Conservation (phyloP, 30 jellyfish, hydroid and myxozoan genomes). For the Pseudorhiza aurosa region DNA sequence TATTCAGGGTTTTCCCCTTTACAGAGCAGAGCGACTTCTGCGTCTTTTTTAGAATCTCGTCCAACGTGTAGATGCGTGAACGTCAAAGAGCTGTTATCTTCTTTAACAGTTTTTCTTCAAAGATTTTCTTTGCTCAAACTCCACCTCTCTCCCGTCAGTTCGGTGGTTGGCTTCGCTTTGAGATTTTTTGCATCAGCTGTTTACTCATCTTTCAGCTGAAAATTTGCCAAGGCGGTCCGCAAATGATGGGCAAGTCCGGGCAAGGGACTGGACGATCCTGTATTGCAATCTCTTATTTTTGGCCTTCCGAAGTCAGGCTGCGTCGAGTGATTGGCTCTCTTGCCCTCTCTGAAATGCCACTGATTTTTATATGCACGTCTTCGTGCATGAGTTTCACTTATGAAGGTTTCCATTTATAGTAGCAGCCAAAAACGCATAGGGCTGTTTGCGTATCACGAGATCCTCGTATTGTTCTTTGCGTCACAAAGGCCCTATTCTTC, state of each 20-base stretch:
- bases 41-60: too few relatives aligned
- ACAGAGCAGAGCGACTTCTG: background rate
- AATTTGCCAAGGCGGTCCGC: background rate
- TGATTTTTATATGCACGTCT: too few relatives aligned
- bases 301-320: background rate
- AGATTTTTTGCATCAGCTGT: too few relatives aligned
- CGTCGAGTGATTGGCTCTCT: background rate
- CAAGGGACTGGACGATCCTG: background rate
- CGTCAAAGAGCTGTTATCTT: background rate
- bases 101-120: background rate
- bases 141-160: background rate
- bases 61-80: too few relatives aligned
- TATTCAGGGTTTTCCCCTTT: conserved; percentile 13
- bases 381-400: too few relatives aligned
- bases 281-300: background rate
- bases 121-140: background rate
- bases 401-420: background rate
- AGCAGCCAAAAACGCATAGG: background rate
- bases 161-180: too few relatives aligned
- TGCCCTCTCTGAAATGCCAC: too few relatives aligned
- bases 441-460: conserved; percentile 41
- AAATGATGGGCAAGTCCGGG: conserved; percentile 28
- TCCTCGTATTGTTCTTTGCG: background rate
- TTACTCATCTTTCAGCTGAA: too few relatives aligned
- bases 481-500: conserved; percentile 10